Conservation (phyloP, 2,797 vertebrate species). For the Lepilemur ruficaudatus region DNA sequence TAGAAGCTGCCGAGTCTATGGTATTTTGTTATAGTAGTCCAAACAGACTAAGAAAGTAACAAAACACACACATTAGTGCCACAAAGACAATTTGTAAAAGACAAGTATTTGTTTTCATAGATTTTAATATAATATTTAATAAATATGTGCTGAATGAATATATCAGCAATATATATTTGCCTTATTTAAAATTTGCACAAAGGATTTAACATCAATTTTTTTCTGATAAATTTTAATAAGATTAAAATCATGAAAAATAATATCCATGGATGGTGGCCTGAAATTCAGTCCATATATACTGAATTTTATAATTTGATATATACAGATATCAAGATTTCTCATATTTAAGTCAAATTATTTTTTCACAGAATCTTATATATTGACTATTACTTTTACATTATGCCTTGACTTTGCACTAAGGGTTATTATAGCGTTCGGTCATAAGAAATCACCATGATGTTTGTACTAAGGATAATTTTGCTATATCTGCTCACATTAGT, state of each 20-base stretch:
- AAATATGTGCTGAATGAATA: background rate
- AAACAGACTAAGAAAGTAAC: background rate
- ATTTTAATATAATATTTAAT: background rate
- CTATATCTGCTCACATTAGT: background rate
- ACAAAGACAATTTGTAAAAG: background rate
- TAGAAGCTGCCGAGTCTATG: background rate
- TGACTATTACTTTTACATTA: background rate
- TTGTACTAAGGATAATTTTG: background rate
- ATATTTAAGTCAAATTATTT: background rate
- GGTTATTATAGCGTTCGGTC: background rate
- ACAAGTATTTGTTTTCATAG: background rate
- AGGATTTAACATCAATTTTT: background rate
- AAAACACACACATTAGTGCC: background rate
- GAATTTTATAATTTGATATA: background rate
- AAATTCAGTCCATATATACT: background rate
- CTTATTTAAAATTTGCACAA: background rate
- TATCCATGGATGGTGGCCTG: background rate
- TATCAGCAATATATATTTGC: background rate
- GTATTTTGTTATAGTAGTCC: background rate
- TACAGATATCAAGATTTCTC: background rate
- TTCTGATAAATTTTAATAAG: background rate
- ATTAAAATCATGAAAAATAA: background rate
- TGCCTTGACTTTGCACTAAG: background rate
- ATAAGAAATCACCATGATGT: background rate
- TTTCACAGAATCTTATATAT: background rate